Percentiles rank a stretch among this genome's conserved stretches.
Evolutionary conservation across 2,797 vertebrate species (phyloP).

Genomic region (Sparus aurata): DNA sequence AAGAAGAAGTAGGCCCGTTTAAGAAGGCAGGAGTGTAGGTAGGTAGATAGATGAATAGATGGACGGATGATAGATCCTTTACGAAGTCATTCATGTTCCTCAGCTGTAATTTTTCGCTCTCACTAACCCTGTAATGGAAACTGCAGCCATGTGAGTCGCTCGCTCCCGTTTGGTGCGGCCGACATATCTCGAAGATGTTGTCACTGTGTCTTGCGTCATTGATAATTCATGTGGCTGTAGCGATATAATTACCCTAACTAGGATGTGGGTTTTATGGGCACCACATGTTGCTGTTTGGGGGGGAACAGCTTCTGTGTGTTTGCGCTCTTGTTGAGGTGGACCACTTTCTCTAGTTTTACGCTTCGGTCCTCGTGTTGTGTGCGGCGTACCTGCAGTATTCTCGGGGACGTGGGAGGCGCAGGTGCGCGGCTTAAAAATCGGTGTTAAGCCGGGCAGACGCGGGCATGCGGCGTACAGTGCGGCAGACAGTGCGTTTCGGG

Average conservation of each 20-base stretch:
- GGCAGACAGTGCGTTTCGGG: constrained; percentile 27
- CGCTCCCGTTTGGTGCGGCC: constrained; percentile 58
- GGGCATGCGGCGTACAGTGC: neutral
- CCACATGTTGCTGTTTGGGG: constrained; percentile 78
- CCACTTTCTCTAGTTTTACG: constrained; percentile 38
- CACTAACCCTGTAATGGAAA: constrained; percentile 46
- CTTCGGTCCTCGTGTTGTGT: constrained; percentile 23
- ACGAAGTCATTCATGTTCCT: constrained; percentile 7
- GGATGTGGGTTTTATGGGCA: constrained; percentile 75
- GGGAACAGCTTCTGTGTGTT: constrained; percentile 75
- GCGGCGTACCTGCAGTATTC: constrained; percentile 18
- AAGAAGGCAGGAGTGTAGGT: neutral
- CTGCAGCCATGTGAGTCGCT: constrained; percentile 35
- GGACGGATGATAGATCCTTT: constrained; percentile 3
- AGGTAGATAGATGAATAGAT: neutral
- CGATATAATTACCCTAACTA: constrained; percentile 74
- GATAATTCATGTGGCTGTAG: constrained; percentile 79
- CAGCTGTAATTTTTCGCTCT: constrained; percentile 14
- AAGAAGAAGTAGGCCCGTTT: neutral
- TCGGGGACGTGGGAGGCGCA: constrained; percentile 33
- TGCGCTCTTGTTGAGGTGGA: constrained; percentile 46
- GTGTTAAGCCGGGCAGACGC: constrained; percentile 5
- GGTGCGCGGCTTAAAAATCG: constrained; percentile 31
- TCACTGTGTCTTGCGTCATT: constrained; percentile 70
- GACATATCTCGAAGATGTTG: constrained; percentile 76